Evolutionary conservation across 2,888 invertebrate species (phyloP).

Genomic region (Eupeodes luniger): DNA sequence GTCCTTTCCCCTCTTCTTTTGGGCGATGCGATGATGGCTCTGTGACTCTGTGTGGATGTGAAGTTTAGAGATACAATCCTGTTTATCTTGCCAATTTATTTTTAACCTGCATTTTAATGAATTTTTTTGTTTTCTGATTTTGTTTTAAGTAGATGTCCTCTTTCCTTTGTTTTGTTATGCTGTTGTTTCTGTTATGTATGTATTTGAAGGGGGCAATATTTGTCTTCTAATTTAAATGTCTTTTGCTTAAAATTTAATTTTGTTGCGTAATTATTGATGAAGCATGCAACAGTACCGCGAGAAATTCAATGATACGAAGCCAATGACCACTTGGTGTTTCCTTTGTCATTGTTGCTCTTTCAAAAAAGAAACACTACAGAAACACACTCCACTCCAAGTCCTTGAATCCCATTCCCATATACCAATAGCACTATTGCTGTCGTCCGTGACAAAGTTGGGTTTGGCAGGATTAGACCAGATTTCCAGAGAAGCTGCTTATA

Average conservation of each 20-base stretch:
- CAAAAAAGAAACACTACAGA: constrained; percentile 4
- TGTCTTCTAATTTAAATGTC: constrained; percentile 8
- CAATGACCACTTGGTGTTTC: background rate
- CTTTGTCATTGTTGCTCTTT: constrained; percentile 14
- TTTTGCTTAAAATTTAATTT: constrained; percentile 41
- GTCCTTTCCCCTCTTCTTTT: constrained; percentile 16
- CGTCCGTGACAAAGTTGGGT: constrained; percentile 70
- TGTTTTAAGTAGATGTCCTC: constrained; percentile 9
- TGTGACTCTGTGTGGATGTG: background rate
- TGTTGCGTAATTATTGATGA: constrained; percentile 10
- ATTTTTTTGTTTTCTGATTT: constrained; percentile 46
- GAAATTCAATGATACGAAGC: constrained; percentile 37
- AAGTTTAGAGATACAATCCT: constrained; percentile 30
- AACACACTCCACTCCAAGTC: background rate
- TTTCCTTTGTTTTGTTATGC: background rate
- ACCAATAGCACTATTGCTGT: background rate
- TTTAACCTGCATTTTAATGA: constrained; percentile 65
- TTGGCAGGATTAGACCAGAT: constrained; percentile 68
- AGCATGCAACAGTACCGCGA: constrained; percentile 46
- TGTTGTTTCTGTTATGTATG: background rate
- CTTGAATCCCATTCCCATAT: background rate
- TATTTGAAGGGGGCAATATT: background rate
- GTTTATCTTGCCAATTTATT: constrained; percentile 71
- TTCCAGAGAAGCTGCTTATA: constrained; percentile 58
- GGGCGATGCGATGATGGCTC: background rate